Evolutionary conservation across 30 jellyfish, hydroid and myxozoan species (phyloP).

Genomic region (Cassiopea xamachana): DNA sequence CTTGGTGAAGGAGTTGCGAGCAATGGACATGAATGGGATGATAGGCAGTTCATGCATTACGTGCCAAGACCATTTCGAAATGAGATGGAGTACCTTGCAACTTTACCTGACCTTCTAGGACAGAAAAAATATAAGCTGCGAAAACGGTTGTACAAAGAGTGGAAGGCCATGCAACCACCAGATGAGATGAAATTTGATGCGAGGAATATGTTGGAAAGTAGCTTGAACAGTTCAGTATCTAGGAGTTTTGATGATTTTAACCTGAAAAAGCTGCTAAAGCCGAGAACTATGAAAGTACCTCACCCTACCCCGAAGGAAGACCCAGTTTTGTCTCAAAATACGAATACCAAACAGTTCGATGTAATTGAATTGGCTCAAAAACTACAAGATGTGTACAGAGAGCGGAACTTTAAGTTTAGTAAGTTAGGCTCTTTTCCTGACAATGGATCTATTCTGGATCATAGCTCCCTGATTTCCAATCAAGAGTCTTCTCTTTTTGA

Average conservation of each 20-base stretch:
- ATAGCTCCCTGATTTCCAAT: background rate
- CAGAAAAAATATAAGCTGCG: conserved; percentile 2
- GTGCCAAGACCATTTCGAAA: background rate
- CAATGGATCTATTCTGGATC: background rate
- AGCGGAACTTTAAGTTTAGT: conserved; percentile 24
- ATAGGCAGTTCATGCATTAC: background rate
- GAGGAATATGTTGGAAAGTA: background rate
- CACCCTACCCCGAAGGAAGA: conserved; percentile 40
- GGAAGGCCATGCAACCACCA: conserved; percentile 9
- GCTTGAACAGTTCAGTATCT: conserved; percentile 43
- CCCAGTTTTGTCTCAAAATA: background rate
- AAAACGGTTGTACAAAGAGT: conserved; percentile 5
- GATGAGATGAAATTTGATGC: background rate
- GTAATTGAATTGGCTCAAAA: conserved; percentile 53
- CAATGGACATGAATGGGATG: conserved; percentile 15
- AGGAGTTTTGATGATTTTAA: conserved; percentile 43
- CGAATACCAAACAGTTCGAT: conserved; percentile 31
- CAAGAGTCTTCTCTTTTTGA: background rate
- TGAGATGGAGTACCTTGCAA: conserved; percentile 28
- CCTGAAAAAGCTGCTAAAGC: conserved; percentile 17
- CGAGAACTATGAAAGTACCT: conserved; percentile 31
- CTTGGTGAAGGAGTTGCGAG: conserved; percentile 27
- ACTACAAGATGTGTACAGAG: conserved; percentile 19
- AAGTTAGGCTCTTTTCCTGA: background rate
- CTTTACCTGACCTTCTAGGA: conserved; percentile 20